A percentile compares a stretch with the other conserved stretches of the same genome.
Evolutionary conservation across 1,140 invertebrate species (phyloP).

Genomic region (Palaemon carinicauda): DNA sequence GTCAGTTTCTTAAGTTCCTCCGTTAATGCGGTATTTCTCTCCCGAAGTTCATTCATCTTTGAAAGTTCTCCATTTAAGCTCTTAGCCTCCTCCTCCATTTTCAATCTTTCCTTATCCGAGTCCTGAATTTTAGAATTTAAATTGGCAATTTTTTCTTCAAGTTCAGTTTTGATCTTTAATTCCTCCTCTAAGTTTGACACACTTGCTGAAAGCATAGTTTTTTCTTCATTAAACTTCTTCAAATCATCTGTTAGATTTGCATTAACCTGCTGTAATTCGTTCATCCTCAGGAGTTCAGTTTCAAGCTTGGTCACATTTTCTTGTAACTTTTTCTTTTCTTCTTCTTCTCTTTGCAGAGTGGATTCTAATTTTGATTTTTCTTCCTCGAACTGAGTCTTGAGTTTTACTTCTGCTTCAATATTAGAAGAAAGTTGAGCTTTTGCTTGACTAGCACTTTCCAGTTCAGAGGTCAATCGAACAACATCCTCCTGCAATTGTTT

Average conservation of each 20-base stretch:
- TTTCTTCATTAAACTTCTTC: slow-evolving; percentile 12
- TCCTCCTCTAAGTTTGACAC: too few species aligned
- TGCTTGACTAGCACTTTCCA: neutral
- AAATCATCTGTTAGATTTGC: slow-evolving; percentile 12
- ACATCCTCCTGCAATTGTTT: neutral
- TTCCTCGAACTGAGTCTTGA: neutral
- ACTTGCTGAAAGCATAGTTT: too few species aligned
- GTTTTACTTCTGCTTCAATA: neutral
- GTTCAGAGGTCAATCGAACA: neutral
- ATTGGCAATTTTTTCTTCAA: too few species aligned
- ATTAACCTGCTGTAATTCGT: slow-evolving; percentile 18
- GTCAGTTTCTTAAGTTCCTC: too few species aligned
- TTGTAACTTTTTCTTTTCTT: slow-evolving; percentile 9
- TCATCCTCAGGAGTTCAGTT: slow-evolving; percentile 12
- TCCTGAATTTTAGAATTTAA: too few species aligned
- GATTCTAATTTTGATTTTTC: neutral
- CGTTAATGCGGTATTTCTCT: too few species aligned
- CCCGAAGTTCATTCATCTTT: slow-evolving; percentile 61
- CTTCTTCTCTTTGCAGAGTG: neutral
- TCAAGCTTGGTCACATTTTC: slow-evolving; percentile 8
- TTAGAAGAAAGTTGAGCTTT: slow-evolving; percentile 7
- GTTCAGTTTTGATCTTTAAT: too few species aligned
- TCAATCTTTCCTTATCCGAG: too few species aligned
- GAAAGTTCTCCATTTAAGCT: slow-evolving; percentile 65
- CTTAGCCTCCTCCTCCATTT: slow-evolving; percentile 63